Conservation (phyloP, 2,888 invertebrate species). For the Clitarchus hookeri region DNA sequence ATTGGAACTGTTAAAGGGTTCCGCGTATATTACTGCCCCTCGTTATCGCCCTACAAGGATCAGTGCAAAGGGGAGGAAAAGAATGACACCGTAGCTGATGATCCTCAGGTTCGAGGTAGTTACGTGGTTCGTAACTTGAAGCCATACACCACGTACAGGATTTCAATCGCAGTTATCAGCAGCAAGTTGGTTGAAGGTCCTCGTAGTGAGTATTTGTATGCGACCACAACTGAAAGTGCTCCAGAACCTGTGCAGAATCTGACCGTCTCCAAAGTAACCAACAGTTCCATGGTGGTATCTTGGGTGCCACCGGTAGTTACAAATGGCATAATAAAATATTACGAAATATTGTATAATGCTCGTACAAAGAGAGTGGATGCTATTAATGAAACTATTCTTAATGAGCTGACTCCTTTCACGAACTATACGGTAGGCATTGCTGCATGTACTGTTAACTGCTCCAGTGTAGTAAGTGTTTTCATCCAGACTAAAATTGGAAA, state of each 20-base stretch:
- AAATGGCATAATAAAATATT: constrained; percentile 76
- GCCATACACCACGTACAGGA: constrained; percentile 76
- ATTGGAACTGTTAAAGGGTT: constrained; percentile 75
- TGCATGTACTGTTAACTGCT: neutral
- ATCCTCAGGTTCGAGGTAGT: constrained; percentile 16
- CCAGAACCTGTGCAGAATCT: constrained; percentile 62
- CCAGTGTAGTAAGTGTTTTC: neutral
- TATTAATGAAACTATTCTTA: neutral
- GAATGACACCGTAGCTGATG: neutral
- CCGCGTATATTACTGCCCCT: constrained; percentile 74
- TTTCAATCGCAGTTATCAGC: constrained; percentile 66
- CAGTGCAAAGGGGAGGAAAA: constrained; percentile 58
- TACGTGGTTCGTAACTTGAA: constrained; percentile 58
- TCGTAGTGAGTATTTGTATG: constrained; percentile 63
- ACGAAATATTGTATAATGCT: constrained; percentile 61
- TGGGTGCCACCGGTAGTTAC: constrained; percentile 72
- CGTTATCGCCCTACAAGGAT: constrained; percentile 59
- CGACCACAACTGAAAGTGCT: constrained; percentile 53
- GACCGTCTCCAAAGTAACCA: constrained; percentile 61
- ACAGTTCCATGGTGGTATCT: constrained; percentile 64
- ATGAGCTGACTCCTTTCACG: neutral
- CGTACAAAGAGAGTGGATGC: neutral
- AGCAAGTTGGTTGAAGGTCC: constrained; percentile 58
- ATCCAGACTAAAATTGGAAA: neutral
- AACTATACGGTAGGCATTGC: neutral